These are phyloP conservation scores for Trachurus trachurus DNA, from an alignment of 2,797 vertebrate species.

Conservation along the genomic window DNA sequence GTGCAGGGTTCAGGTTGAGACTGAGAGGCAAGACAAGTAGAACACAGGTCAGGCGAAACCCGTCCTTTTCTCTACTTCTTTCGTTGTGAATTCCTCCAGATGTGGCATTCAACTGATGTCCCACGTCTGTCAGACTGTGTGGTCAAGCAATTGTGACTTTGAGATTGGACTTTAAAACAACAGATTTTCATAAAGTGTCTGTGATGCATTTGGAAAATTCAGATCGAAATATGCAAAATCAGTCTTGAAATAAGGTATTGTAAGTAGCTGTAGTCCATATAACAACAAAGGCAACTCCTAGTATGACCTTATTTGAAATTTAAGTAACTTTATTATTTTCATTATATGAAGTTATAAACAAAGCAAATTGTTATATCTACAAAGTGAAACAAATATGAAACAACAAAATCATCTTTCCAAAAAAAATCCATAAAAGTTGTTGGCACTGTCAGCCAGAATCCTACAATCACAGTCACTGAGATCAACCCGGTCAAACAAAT, in stretches of 20 bases:
- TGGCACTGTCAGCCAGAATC: not conserved
- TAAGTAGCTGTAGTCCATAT: not conserved
- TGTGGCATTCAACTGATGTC: not conserved
- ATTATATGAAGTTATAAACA: not conserved
- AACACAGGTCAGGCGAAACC: not conserved
- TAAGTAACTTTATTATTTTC: not conserved
- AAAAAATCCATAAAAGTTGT: not conserved
- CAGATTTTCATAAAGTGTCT: not conserved
- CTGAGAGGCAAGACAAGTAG: not conserved
- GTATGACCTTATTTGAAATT: not conserved
- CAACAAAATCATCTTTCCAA: not conserved
- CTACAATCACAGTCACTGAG: not conserved
- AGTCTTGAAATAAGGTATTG: not conserved
- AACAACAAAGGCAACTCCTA: not conserved
- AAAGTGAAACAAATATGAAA: not conserved
- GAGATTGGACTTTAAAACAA: not conserved
- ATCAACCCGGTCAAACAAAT: not conserved
- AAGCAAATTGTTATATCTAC: not conserved
- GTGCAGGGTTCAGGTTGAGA: not conserved
- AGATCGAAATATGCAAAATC: not conserved
- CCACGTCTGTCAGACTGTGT: not conserved
- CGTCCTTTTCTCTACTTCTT: not conserved
- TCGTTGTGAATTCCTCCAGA: not conserved
- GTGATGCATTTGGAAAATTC: not conserved
- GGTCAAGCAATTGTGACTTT: not conserved